Percentiles rank a stretch among this genome's conserved stretches.
These are phyloP conservation scores for Lagopus leucura DNA, from an alignment of 2,113 vertebrate species.

Conservation along the genomic window DNA sequence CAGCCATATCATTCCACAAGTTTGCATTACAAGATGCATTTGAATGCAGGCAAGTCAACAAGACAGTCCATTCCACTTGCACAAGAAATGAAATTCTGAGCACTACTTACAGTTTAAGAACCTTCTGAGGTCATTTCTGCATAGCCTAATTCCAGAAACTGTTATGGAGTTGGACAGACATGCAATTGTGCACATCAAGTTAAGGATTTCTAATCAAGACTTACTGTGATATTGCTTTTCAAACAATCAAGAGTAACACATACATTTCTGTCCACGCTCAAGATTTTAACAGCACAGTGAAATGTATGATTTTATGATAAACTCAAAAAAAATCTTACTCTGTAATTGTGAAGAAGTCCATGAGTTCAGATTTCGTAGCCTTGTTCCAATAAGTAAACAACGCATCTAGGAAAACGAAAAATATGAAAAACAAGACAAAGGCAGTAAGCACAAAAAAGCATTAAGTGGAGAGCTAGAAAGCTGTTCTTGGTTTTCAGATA, in stretches of 20 bases:
- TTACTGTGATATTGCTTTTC: neutral
- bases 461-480: neutral
- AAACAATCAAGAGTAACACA: neutral
- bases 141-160: neutral
- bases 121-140: neutral
- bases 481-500: neutral
- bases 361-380: conserved; percentile 90
- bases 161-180: neutral
- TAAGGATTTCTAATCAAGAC: neutral
- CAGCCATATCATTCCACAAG: neutral
- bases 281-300: neutral
- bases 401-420: conserved; percentile 83
- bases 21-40: neutral
- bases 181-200: neutral
- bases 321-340: conserved; percentile 84
- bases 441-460: neutral
- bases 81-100: neutral
- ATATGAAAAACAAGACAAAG: neutral
- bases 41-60: neutral
- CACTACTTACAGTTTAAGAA: neutral
- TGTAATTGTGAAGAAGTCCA: conserved; percentile 97
- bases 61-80: neutral
- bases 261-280: neutral
- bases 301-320: neutral
- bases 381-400: conserved; percentile 98